Evolutionary conservation across 2,888 invertebrate species (phyloP), one percentile per base, ranked within the genome.

Genomic region (Tiphia femorata): DNA sequence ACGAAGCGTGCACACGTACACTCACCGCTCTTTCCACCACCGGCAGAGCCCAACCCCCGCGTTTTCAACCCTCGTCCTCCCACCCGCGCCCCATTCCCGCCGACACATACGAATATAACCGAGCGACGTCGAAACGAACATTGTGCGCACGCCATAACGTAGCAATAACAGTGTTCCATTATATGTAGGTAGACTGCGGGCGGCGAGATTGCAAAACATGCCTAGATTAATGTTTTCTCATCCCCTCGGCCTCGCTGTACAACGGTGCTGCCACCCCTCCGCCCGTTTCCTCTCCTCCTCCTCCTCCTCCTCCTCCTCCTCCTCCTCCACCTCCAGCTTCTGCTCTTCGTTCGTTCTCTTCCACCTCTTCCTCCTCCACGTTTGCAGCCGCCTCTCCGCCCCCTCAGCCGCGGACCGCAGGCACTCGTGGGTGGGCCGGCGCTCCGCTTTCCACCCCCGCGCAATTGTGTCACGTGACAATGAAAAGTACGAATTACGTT

Each of bases 161-260:
- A 72, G 79, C 78, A 81, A 80, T 81, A 81, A 82, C 79, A 79
- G 81, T 67, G 81, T 81, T 80, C 76, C 78, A 78, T 82, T 81
- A 79, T 79, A 76, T 72, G 72, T 70, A 67, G 63, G 72, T 73
- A 75, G 65, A 73, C 66, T 65, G 67, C 62, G 65, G 70, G 73
- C 55, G 54, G 73, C 50, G 76, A 80, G 80, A 81, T 80, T 79
- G 74, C 81, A 80, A 80, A 82, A 80, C 79, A 78, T 81, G 81
- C 77, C 82, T 81, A 82, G 82, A 82, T 82, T 82, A 82, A 82
- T 82, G 80, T 81, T 81, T 82, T 82, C 82, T 81, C 82, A 79
- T 80, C 67, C 79, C 76, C 57, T 14, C 33, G 33, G 33, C 33
- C 14, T 33, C 33, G 12, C 33, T 33, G 33, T 33, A 33, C 33